Percentiles rank a stretch among this genome's conserved stretches.
phyloP scores from a whole-genome alignment of 2,113 vertebrate species.

The Equus quagga region DNA sequence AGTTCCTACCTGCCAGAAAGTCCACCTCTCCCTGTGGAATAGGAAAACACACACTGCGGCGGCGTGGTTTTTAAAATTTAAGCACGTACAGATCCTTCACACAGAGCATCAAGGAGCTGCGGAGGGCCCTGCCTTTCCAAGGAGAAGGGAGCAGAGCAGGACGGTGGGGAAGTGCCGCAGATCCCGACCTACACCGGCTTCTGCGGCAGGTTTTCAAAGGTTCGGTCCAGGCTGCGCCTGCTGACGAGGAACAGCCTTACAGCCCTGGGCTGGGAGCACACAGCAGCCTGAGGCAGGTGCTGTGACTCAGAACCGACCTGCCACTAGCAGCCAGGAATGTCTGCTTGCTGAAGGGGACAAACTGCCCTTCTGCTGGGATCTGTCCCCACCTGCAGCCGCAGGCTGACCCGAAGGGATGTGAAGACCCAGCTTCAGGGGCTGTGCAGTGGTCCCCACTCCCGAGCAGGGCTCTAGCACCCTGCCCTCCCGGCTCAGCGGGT shows the following conservation, averaged over 20 bases:
- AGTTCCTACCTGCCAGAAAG: slow-evolving; percentile 76
- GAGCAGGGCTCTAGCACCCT: slow-evolving; percentile 74
- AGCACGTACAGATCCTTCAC: slow-evolving; percentile 63
- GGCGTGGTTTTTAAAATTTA: neutral
- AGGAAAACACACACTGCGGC: neutral
- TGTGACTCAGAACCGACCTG: slow-evolving; percentile 91
- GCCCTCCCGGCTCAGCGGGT: fast-evolving
- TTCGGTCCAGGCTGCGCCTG: slow-evolving; percentile 89
- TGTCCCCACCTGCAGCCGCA: slow-evolving; percentile 60
- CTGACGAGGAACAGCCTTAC: slow-evolving; percentile 90
- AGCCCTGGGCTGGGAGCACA: slow-evolving; percentile 88
- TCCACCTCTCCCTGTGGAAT: slow-evolving; percentile 62
- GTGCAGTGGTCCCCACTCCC: slow-evolving; percentile 81
- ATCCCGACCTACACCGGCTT: slow-evolving; percentile 89
- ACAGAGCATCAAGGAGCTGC: slow-evolving; percentile 86
- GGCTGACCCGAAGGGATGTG: slow-evolving; percentile 91
- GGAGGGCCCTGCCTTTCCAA: slow-evolving; percentile 84
- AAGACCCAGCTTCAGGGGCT: slow-evolving; percentile 89
- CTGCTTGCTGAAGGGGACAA: slow-evolving; percentile 90
- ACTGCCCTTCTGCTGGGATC: slow-evolving; percentile 90
- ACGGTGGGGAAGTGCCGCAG: slow-evolving; percentile 82
- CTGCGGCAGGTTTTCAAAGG: slow-evolving; percentile 88
- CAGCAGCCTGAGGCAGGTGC: slow-evolving; percentile 89
- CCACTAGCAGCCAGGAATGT: slow-evolving; percentile 90
- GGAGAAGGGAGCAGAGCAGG: slow-evolving; percentile 80